Conservation (phyloP, 2,797 vertebrate genomes). For the Nasua narica region DNA sequence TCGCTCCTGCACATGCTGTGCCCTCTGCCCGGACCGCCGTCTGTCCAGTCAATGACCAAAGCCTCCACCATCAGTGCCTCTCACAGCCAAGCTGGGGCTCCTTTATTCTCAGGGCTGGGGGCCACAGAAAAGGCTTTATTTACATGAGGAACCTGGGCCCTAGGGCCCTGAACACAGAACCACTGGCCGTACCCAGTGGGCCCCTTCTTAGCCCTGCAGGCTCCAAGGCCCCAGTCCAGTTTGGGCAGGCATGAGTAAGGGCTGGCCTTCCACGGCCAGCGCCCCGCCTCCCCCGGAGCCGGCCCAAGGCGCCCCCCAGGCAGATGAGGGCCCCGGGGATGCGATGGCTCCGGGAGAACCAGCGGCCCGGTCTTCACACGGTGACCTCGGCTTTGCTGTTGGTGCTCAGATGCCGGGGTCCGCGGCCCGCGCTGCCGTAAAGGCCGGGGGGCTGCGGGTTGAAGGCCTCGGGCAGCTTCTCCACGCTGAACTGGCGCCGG, state of each 20-base stretch:
- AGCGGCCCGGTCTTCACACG: constrained; percentile 80
- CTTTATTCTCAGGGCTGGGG: constrained; percentile 42
- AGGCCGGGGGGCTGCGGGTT: constrained; percentile 82
- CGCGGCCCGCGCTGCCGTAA: background rate
- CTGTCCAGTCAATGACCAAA: constrained; percentile 45
- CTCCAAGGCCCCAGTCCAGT: background rate
- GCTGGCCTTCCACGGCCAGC: background rate
- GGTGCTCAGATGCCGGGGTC: constrained; percentile 89
- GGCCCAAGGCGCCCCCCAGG: background rate
- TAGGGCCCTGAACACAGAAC: background rate
- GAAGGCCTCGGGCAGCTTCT: constrained; percentile 91
- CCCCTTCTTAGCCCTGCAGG: background rate
- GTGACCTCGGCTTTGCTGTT: constrained; percentile 99
- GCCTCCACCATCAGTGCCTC: background rate
- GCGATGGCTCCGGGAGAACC: background rate
- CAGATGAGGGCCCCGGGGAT: background rate
- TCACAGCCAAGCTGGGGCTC: background rate
- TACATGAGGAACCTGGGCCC: constrained; percentile 10
- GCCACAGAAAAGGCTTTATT: constrained; percentile 57
- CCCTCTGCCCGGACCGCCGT: background rate
- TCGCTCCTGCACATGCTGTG: background rate
- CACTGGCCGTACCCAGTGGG: background rate
- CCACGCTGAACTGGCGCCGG: constrained; percentile 91
- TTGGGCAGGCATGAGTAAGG: background rate
- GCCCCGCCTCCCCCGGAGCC: background rate